These are phyloP conservation scores for Drosophila prolongata DNA, from an alignment of 2,888 invertebrate genomes.

Conservation along the genomic window DNA sequence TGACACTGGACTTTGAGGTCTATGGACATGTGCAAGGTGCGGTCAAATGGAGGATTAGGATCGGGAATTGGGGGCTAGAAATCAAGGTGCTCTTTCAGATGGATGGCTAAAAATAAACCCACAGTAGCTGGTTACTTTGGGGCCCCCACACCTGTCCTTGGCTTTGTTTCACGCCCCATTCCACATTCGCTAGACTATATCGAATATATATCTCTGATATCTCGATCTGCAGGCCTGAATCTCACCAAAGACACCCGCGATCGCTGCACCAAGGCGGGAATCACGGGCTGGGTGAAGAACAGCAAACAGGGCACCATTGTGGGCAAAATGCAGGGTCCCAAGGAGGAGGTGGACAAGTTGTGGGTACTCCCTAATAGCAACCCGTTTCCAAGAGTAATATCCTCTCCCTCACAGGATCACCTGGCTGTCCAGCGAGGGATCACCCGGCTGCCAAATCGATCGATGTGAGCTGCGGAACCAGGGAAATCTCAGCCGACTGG, in stretches of 20 bases:
- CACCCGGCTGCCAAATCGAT: constrained; percentile 93
- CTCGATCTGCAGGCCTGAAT: constrained; percentile 88
- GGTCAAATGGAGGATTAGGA: neutral
- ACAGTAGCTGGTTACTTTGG: constrained; percentile 45
- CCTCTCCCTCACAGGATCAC: constrained; percentile 87
- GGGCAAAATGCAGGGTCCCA: constrained; percentile 94
- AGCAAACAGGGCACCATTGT: constrained; percentile 94
- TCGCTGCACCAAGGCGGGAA: constrained; percentile 89
- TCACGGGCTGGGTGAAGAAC: constrained; percentile 97
- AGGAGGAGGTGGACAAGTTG: constrained; percentile 92
- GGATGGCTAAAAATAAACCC: constrained; percentile 59
- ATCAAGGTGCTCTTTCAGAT: neutral
- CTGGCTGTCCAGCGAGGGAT: constrained; percentile 93
- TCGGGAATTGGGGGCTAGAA: neutral
- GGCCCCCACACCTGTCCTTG: constrained; percentile 57
- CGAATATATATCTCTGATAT: constrained; percentile 27
- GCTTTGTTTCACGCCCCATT: constrained; percentile 46
- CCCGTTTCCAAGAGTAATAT: neutral
- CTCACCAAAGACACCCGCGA: constrained; percentile 96
- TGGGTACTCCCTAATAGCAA: constrained; percentile 85
- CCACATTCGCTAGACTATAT: constrained; percentile 28
- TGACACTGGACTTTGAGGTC: constrained; percentile 95
- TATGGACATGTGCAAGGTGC: constrained; percentile 96
- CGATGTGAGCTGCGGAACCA: constrained; percentile 92
- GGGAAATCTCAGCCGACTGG: constrained; percentile 88